These are phyloP conservation scores for Drosophila trichaetosa DNA, from an alignment of 2,888 invertebrate genomes.

Conservation along the genomic window DNA sequence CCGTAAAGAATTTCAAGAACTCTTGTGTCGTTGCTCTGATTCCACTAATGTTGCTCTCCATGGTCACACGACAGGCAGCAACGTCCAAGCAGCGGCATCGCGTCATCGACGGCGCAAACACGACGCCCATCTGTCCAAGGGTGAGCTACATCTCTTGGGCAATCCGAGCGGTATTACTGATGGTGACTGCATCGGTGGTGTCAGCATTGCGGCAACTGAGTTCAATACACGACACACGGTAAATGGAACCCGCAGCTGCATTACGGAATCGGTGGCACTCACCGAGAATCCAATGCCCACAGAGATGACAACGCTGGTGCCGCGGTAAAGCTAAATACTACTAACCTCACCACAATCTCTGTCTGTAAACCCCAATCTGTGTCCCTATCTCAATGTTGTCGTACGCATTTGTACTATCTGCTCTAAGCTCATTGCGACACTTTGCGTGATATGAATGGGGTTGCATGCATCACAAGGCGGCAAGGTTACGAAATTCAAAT, in stretches of 20 bases:
- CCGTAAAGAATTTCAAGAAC: constrained; percentile 94
- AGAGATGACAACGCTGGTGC: constrained; percentile 83
- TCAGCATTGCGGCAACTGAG: constrained; percentile 59
- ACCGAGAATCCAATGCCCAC: constrained; percentile 83
- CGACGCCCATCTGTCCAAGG: constrained; percentile 78
- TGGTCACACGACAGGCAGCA: constrained; percentile 84
- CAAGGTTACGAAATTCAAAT: not conserved
- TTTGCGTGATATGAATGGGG: constrained; percentile 8
- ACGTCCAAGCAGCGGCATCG: constrained; percentile 76
- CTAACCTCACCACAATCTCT: constrained; percentile 11
- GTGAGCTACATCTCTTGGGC: constrained; percentile 81
- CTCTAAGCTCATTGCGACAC: not conserved
- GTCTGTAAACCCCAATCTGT: constrained; percentile 1
- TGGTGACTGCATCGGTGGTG: constrained; percentile 40
- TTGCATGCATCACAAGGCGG: constrained; percentile 30
- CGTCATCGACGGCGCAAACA: constrained; percentile 82
- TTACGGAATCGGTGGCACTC: constrained; percentile 82
- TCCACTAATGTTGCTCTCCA: constrained; percentile 84
- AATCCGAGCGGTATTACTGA: constrained; percentile 27
- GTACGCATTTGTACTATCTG: not conserved
- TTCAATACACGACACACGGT: constrained; percentile 53
- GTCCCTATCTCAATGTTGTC: constrained; percentile 12
- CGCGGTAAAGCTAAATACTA: constrained; percentile 74
- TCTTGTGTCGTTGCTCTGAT: constrained; percentile 87
- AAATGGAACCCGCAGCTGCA: constrained; percentile 72